These are phyloP conservation scores for Bostrychus sinensis DNA, from an alignment of 2,113 vertebrate species.

Conservation along the genomic window DNA sequence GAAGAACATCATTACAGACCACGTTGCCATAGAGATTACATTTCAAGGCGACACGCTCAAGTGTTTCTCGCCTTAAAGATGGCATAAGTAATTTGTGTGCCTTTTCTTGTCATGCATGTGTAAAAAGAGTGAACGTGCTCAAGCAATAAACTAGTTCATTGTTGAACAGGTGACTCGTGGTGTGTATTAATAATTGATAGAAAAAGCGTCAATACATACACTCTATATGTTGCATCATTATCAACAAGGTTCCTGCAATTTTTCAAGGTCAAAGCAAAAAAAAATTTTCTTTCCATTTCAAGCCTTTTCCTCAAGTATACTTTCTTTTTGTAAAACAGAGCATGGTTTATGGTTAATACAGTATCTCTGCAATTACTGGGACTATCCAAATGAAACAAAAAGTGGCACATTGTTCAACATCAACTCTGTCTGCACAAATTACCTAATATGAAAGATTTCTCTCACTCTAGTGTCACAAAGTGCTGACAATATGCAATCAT, in stretches of 20 bases:
- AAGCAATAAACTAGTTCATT: background rate
- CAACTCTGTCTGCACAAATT: too few species aligned
- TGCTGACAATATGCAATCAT: too few species aligned
- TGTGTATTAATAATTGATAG: background rate
- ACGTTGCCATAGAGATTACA: slow-evolving; percentile 14
- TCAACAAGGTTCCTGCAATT: background rate
- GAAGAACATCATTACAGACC: slow-evolving; percentile 4
- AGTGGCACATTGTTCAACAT: too few species aligned
- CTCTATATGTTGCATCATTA: background rate
- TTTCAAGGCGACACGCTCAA: background rate
- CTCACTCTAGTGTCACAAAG: too few species aligned
- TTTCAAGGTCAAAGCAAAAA: background rate
- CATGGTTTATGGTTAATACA: too few species aligned
- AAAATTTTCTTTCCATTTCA: too few species aligned
- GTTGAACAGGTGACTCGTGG: background rate
- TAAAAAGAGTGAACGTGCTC: background rate
- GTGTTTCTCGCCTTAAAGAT: background rate
- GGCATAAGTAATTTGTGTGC: background rate
- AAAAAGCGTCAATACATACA: too few species aligned
- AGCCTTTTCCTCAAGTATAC: background rate
- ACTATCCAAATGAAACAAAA: too few species aligned
- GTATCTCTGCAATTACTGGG: too few species aligned
- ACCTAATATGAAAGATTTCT: too few species aligned
- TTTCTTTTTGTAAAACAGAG: too few species aligned
- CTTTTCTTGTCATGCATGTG: background rate